A percentile compares a stretch with the other conserved stretches of the same genome.
Conservation (phyloP, 2,888 invertebrate species). For the Clunio marinus region DNA sequence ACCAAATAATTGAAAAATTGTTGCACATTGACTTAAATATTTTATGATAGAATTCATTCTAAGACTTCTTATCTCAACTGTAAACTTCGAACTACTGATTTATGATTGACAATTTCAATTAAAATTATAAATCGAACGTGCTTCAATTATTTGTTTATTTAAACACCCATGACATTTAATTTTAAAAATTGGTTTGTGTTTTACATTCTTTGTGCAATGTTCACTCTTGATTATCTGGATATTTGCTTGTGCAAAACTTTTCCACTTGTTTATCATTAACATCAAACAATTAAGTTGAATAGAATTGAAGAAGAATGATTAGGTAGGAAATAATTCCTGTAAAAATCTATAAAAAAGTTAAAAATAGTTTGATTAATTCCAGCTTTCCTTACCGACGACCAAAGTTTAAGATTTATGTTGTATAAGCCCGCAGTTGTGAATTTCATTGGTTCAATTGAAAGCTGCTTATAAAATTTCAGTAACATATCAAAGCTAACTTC, state of each 20-base stretch:
- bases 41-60: neutral
- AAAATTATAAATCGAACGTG: too few relatives aligned
- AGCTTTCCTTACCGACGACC: neutral
- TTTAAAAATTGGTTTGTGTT: too few relatives aligned
- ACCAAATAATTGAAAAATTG: slow-evolving; percentile 11
- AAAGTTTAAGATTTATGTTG: neutral
- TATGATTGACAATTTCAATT: too few relatives aligned
- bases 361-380: too few relatives aligned
- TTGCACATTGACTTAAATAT: neutral
- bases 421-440: slow-evolving; percentile 30
- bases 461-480: slow-evolving; percentile 21
- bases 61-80: neutral
- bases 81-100: too few relatives aligned
- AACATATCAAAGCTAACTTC: neutral
- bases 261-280: too few relatives aligned
- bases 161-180: too few relatives aligned
- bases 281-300: too few relatives aligned
- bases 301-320: slow-evolving; percentile 24
- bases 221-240: too few relatives aligned
- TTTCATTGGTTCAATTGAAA: neutral
- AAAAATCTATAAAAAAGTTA: neutral
- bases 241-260: too few relatives aligned
- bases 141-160: too few relatives aligned
- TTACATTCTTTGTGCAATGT: too few relatives aligned
- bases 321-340: slow-evolving; percentile 25